Evolutionary conservation across 2,797 vertebrate genomes (phyloP).

Genomic region (Tapera naevia): DNA sequence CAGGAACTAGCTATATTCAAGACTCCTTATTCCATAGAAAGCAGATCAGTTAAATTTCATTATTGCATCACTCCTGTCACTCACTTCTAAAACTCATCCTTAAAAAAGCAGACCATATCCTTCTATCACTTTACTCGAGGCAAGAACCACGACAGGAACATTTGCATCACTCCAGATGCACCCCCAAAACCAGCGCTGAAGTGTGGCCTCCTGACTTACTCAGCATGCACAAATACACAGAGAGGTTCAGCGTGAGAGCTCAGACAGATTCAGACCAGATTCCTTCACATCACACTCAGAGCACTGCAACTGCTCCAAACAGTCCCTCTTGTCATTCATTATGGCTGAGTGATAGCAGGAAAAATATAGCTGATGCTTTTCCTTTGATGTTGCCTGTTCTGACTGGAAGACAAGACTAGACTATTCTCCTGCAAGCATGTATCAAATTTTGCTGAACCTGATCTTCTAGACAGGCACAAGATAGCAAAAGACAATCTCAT

Average conservation of each 20-base stretch:
- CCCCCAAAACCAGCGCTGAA: not conserved
- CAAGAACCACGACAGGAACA: accelerated
- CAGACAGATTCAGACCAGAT: not conserved
- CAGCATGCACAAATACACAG: not conserved
- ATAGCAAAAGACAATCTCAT: not conserved
- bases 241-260: not conserved
- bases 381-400: not conserved
- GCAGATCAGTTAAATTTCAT: not conserved
- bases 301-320: not conserved
- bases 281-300: not conserved
- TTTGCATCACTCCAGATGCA: not conserved
- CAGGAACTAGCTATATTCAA: not conserved
- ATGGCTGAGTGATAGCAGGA: not conserved
- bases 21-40: not conserved
- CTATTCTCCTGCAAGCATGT: not conserved
- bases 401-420: not conserved
- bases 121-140: not conserved
- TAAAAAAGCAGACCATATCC: not conserved
- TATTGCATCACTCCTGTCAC: not conserved
- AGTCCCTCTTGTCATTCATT: not conserved
- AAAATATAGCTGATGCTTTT: not conserved
- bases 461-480: not conserved
- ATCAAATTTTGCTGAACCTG: not conserved
- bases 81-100: not conserved
- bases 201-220: not conserved